Conservation (phyloP, 2,113 vertebrate species). For the Dinomys branickii region DNA sequence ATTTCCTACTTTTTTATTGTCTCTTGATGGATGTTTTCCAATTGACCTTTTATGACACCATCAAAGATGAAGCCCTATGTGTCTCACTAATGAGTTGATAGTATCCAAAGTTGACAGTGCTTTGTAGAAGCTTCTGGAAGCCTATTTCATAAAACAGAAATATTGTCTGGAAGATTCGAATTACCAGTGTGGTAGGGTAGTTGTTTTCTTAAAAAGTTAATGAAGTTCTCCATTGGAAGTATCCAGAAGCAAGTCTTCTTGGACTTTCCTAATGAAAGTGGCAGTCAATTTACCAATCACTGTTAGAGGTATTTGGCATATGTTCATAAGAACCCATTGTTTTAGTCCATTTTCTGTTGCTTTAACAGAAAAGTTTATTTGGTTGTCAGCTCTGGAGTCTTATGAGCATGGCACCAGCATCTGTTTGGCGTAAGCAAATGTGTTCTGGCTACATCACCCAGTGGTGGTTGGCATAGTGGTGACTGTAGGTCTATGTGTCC, state of each 20-base stretch:
- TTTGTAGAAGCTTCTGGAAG: constrained; percentile 25
- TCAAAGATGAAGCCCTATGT: constrained; percentile 77
- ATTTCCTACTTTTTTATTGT: constrained; percentile 21
- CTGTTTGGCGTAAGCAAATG: not conserved
- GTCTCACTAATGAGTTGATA: constrained; percentile 72
- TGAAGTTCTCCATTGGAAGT: not conserved
- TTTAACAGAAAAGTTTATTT: not conserved
- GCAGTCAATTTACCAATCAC: not conserved
- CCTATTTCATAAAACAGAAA: constrained; percentile 75
- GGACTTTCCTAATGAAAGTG: not conserved
- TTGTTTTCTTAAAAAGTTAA: not conserved
- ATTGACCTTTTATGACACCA: constrained; percentile 69
- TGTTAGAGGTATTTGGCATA: not conserved
- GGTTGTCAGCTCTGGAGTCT: not conserved
- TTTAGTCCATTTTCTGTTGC: not conserved
- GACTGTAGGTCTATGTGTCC: not conserved
- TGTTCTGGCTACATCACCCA: no score
- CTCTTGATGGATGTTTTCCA: constrained; percentile 74
- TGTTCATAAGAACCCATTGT: not conserved
- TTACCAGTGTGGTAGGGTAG: not conserved
- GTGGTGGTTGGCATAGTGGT: not conserved
- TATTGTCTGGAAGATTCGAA: constrained; percentile 69
- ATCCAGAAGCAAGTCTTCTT: not conserved
- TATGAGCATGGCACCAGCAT: not conserved
- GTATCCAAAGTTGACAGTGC: constrained; percentile 68